A percentile compares a stretch with the other conserved stretches of the same genome.
These are phyloP conservation scores for Agrochola circellaris DNA, from an alignment of 2,888 invertebrate genomes.

Conservation along the genomic window DNA sequence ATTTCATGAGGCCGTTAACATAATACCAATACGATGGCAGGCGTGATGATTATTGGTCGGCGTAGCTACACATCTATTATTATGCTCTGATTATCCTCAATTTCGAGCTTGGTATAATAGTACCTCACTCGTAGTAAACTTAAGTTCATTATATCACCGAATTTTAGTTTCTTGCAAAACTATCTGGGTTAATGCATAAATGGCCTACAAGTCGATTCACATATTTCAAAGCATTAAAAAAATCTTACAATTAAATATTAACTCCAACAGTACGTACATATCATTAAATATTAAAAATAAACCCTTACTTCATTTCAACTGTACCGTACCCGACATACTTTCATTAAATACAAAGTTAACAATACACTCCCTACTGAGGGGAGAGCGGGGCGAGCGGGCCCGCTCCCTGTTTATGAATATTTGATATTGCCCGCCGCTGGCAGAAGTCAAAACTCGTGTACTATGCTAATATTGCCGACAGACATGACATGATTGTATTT, in stretches of 20 bases:
- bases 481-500: constrained; percentile 53
- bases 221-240: background rate
- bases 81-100: too few species aligned
- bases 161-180: too few species aligned
- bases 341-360: constrained; percentile 48
- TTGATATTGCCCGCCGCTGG: constrained; percentile 75
- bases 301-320: background rate
- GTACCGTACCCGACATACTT: constrained; percentile 11
- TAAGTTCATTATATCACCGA: background rate
- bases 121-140: background rate
- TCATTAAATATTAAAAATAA: background rate
- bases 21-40: background rate
- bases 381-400: constrained; percentile 65
- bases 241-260: background rate
- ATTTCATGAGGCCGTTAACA: background rate
- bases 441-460: constrained; percentile 73
- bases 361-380: constrained; percentile 48
- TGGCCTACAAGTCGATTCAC: background rate
- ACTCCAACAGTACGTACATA: background rate
- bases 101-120: background rate
- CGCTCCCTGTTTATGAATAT: constrained; percentile 82
- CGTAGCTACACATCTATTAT: too few species aligned
- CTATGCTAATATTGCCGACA: constrained; percentile 70
- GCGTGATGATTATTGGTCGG: background rate
- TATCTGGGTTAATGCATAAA: background rate